Percentiles rank a stretch among this genome's conserved stretches.
Conservation (phyloP, 1,140 invertebrate genomes). For the Bombus ignitus region DNA sequence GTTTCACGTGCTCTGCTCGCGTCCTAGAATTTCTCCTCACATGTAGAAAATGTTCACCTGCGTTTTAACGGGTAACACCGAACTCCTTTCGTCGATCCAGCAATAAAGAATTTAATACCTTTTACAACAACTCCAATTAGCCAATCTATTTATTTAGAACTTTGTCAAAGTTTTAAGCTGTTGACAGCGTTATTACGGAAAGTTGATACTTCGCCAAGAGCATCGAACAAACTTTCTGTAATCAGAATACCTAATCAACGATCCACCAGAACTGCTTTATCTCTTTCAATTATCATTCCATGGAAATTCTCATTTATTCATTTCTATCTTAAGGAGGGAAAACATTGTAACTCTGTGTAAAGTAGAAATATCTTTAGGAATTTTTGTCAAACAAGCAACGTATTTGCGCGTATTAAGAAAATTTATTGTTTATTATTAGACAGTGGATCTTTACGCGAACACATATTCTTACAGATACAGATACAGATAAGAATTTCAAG, state of each 20-base stretch:
- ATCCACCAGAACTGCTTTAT: neutral
- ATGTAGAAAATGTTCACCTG: neutral
- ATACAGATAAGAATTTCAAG: too few species aligned
- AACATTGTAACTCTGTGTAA: neutral
- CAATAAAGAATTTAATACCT: constrained; percentile 4
- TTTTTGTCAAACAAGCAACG: neutral
- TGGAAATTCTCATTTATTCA: neutral
- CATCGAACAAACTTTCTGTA: neutral
- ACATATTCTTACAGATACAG: too few species aligned
- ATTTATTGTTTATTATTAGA: neutral
- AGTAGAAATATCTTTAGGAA: neutral
- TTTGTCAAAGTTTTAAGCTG: neutral
- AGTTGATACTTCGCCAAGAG: neutral
- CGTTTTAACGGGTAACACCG: neutral
- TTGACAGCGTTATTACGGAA: constrained; percentile 2
- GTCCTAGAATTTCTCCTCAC: neutral
- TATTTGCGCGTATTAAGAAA: neutral
- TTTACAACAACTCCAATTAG: constrained; percentile 12
- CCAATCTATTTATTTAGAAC: neutral
- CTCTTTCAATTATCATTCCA: neutral
- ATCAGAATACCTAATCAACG: neutral
- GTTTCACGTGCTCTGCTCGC: neutral
- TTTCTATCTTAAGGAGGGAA: neutral
- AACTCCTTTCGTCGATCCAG: neutral
- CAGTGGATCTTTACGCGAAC: too few species aligned